Evolutionary conservation across 2,113 vertebrate genomes (phyloP), one percentile per base, ranked within the genome.

Genomic region (Rhagologus leucostigma): DNA sequence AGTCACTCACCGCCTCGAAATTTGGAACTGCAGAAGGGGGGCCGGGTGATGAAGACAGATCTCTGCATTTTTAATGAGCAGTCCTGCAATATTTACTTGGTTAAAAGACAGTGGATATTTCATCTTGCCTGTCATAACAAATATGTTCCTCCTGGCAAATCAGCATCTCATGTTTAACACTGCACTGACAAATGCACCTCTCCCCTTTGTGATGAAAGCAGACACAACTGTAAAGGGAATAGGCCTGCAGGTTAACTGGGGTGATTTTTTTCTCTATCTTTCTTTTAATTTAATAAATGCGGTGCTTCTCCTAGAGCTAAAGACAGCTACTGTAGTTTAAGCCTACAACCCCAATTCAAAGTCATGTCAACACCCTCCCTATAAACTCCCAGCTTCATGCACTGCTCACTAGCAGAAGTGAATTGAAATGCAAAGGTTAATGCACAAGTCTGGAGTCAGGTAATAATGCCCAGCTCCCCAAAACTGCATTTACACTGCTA

Each of bases 91-190:
- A 84, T 94, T 96, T 93, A 68, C 52, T 84, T 81, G 47, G 52
- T 92, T 60, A 86, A 94, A 95, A 84, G 88, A 30, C 64, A 89
- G 41, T 64, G 76, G 78, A 30, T 94, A 71, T 46, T 96, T 95
- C 64, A 87, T 94, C 83, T 93, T 89, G 41, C 46, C 49, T 96
- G 90, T 94, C 95, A 95, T 90, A 96, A 95, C 64, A 95, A 94
- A 95, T 95, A 92, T 62, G 76, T 84, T 96, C 60, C 68, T 81
- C 44, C 81, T 94, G 76, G 85, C 76, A 94, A 75, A 37, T 71
- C 85, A 81, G 62, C 15, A 3, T 7, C 73, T 89, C 33, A 3
- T 78, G 56, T 87, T 93, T 78, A 95, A 68, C 69, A 41, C 52
- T 68, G 27, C 62, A 3, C 53, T 90, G 76, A 94, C 64, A 94